Base-by-base conservation (phyloP, 2,888 invertebrate genomes). In the Ormyrus thymus region DNA sequence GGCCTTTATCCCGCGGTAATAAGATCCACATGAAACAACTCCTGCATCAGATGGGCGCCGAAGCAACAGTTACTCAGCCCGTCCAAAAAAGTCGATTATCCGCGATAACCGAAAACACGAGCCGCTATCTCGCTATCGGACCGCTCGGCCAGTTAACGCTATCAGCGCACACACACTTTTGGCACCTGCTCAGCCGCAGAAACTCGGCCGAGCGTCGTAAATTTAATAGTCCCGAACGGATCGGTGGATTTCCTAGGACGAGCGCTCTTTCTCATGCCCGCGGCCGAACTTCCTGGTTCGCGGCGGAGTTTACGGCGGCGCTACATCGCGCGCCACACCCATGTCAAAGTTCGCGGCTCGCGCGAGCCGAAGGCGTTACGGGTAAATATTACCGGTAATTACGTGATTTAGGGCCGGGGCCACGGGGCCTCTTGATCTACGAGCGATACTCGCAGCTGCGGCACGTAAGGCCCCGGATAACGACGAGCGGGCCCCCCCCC, bases 341-440 rank as follows among this genome's bases (percentile, higher is more conserved):
- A 83, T 84, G 86, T 85, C 86, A 86, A 78, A 86, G 86, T 86
- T 86, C 86, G 85, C 84, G 43, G 11, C 15, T 13, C 45, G 55
- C 55, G 13, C 10, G 48, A 46, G 58, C 13, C 11, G 43, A 82
- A 82, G 81, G 82, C 83, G 83, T 83, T 80, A 76, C 82, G 80
- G 73, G 82, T 84, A 83, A 86, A 84, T 85, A 86, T 85, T 83
- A 83, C 83, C 83, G 79, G 81, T 85, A 86, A 87, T 86, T 85
- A 82, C 83, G 81, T 80, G 82, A 83, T 84, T 85, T 83, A 83
- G 83, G 82, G 77, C 68, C 56, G 50, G 13, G 45, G 45, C 43
- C 7, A 9, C 8, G 15, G 15, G 48, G 55, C 43, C 73, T 78
- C 65, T 68, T 68, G 68, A 72, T 55, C 48, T 50, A 61, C 58